These are phyloP conservation scores for Zelostemma sp. DNA, from an alignment of 1,140 invertebrate species.

Conservation along the genomic window DNA sequence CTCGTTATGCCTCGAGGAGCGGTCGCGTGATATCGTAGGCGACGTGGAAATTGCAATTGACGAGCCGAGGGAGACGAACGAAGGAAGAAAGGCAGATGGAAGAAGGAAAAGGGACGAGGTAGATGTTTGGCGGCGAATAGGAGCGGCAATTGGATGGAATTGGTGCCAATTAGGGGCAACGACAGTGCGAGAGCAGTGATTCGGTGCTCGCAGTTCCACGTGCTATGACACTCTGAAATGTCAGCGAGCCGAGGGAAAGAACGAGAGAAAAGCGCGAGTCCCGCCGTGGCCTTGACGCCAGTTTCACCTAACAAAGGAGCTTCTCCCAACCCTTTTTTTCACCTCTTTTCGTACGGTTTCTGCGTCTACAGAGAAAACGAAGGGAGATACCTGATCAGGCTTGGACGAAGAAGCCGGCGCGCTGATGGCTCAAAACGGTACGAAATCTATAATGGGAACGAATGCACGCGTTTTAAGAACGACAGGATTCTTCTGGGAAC, in stretches of 20 bases:
- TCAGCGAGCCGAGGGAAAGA: constrained; percentile 14
- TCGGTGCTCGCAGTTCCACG: constrained; percentile 38
- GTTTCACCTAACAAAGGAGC: constrained; percentile 54
- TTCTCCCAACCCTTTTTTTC: constrained; percentile 37
- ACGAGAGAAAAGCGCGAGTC: constrained; percentile 27
- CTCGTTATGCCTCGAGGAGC: constrained; percentile 5
- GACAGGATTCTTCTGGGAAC: constrained; percentile 34
- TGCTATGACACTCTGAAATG: constrained; percentile 15
- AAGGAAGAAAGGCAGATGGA: constrained; percentile 14
- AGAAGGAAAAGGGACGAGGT: constrained; percentile 11
- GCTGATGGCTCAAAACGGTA: constrained; percentile 3
- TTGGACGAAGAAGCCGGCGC: constrained; percentile 20
- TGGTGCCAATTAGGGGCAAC: constrained; percentile 60
- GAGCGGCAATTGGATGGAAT: constrained; percentile 61
- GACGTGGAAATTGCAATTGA: constrained; percentile 35
- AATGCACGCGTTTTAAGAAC: constrained; percentile 18
- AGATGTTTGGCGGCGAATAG: constrained; percentile 17
- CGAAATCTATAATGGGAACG: constrained; percentile 14
- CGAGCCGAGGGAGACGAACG: constrained; percentile 25
- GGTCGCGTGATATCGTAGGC: neutral
- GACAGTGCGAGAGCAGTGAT: constrained; percentile 54
- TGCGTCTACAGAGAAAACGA: constrained; percentile 6
- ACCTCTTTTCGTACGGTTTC: constrained; percentile 6
- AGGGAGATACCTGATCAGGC: constrained; percentile 26
- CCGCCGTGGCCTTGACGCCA: constrained; percentile 45